Conservation (phyloP, 2,797 vertebrate genomes). For the Enteromius trimaculatus region DNA sequence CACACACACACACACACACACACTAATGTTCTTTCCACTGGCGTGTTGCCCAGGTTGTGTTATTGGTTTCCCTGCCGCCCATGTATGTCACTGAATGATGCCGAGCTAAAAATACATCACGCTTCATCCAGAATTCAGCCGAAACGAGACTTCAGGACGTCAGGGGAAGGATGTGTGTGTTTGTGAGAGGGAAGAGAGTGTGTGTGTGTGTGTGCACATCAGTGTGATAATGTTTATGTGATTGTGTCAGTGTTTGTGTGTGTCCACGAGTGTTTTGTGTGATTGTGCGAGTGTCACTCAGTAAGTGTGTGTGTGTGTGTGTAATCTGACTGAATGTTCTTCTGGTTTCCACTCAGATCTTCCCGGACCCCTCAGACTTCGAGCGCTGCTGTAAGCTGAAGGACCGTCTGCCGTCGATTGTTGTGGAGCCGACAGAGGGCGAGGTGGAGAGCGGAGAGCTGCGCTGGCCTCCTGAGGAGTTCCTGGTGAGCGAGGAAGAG, state of each 20-base stretch:
- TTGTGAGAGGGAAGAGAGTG: not conserved
- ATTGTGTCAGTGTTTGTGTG: too few species aligned
- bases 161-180: conserved; percentile 17
- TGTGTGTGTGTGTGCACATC: too few species aligned
- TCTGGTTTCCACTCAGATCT: conserved; percentile 81
- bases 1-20: conserved; percentile 43
- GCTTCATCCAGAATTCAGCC: conserved; percentile 74
- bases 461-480: conserved; percentile 96
- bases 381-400: conserved; percentile 97
- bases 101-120: conserved; percentile 80
- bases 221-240: too few species aligned
- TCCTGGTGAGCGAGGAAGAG: conserved; percentile 85
- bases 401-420: conserved; percentile 95
- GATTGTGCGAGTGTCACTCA: too few species aligned
- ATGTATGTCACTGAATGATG: conserved; percentile 75
- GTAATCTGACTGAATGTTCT: conserved; percentile 2
- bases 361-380: conserved; percentile 94
- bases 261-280: too few species aligned
- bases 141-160: conserved; percentile 74
- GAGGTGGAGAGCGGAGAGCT: conserved; percentile 98
- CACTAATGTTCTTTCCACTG: conserved; percentile 77
- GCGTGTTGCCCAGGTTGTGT: conserved; percentile 75
- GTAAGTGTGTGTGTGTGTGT: not conserved
- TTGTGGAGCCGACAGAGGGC: conserved; percentile 94
- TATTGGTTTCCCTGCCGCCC: conserved; percentile 60